Base-by-base conservation (phyloP, 2,113 vertebrate species). In the Polypterus senegalus region DNA sequence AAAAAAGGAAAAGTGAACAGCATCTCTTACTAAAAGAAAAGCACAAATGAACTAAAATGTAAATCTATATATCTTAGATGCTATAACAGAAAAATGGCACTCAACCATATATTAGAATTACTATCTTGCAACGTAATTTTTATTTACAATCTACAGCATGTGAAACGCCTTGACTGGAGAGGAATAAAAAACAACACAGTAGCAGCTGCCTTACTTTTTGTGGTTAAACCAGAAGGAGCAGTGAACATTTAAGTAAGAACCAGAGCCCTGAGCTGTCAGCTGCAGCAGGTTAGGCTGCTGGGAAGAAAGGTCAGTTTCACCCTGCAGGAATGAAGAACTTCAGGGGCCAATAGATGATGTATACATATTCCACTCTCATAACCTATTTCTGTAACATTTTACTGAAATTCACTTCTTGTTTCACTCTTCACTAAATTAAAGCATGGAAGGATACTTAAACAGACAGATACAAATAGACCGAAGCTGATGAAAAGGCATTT, bases 401-500 rank as follows among this genome's bases (percentile, higher is more conserved):
- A 5, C 54, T 55, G 5, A 11, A 55, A 11, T 55, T 11, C 54
- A 1, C 4, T 10, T 10, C 6, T 55, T 55, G 5, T 27, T 10
- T 55, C 4, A 8, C 54, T 27, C 5, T 11, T 10, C 54, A 27
- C 27, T 1, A 55, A 55, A 55, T 5, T 8, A 10, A 3, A 6
- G 27, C 27, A 27, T 10, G 6, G 43, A 27, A 55, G 54, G 43
- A 11, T 56, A 58, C 47, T 57, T 48, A 63, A 47, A 64, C 54
- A 59, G 49, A 59, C 52, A 48, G 61, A 65, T 58, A 68, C 65
- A 52, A 62, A 62, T 48, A 54, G 62, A 58, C 67, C 80, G 75
- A 76, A 69, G 67, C 69, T 72, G 74, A 70, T 75, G 77, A 78
- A 84, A 83, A 69, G 70, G 72, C 74, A 78, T 81, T 83, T 77